Percentiles rank a stretch among this genome's conserved stretches.
These are phyloP conservation scores for Syngnathoides biaculeatus DNA, from an alignment of 2,113 vertebrate genomes.

Conservation along the genomic window DNA sequence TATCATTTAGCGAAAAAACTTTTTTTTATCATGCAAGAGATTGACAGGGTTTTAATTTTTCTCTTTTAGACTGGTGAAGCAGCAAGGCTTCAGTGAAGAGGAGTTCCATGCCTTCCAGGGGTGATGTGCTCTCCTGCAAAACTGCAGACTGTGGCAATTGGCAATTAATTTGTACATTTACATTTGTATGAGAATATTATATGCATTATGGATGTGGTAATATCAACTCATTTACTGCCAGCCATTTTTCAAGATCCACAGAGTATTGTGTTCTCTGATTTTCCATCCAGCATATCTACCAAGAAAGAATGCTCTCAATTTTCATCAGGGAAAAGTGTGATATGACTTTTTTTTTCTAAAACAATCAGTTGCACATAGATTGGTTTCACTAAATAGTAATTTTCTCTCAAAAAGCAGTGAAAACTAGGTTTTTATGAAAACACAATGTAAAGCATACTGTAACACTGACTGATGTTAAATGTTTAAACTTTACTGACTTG, in stretches of 20 bases:
- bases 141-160: constrained; percentile 1
- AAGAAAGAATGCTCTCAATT: too few species aligned
- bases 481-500: too few species aligned
- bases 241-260: background rate
- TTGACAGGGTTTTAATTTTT: background rate
- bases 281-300: too few species aligned
- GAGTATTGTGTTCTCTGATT: background rate
- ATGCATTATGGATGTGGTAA: constrained; percentile 23
- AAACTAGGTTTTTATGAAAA: too few species aligned
- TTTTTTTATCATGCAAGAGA: background rate
- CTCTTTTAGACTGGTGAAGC: constrained; percentile 60
- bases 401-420: too few species aligned
- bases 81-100: constrained; percentile 65
- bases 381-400: too few species aligned
- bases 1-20: too few species aligned
- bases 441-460: too few species aligned
- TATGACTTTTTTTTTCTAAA: too few species aligned
- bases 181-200: constrained; percentile 26
- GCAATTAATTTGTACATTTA: constrained; percentile 1
- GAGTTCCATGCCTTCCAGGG: constrained; percentile 71
- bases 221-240: background rate
- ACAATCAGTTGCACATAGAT: too few species aligned
- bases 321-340: too few species aligned
- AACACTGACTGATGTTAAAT: too few species aligned
- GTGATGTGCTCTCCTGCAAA: constrained; percentile 32